A percentile compares a stretch with the other conserved stretches of the same genome.
These are phyloP conservation scores for Rhamnusium bicolor DNA, from an alignment of 2,888 invertebrate species.

Conservation along the genomic window DNA sequence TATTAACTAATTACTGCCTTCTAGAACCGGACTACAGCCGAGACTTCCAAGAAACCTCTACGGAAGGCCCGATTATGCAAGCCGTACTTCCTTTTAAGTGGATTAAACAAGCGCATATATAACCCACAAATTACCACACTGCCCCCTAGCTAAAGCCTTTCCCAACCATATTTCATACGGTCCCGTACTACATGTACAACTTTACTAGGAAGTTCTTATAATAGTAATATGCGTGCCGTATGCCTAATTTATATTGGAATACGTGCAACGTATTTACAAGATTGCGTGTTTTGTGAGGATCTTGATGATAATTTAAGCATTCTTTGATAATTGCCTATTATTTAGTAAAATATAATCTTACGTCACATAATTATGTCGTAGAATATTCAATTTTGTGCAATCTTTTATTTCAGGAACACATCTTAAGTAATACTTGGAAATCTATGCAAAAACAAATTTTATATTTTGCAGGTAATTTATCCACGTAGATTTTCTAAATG, in stretches of 20 bases:
- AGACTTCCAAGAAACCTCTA: slow-evolving; percentile 17
- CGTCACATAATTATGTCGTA: background rate
- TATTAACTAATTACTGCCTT: too few relatives aligned
- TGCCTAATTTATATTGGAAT: slow-evolving; percentile 38
- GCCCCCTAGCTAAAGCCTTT: slow-evolving; percentile 32
- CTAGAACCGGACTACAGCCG: slow-evolving; percentile 9
- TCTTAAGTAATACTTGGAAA: too few relatives aligned
- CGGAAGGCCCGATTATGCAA: slow-evolving; percentile 38
- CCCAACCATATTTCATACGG: slow-evolving; percentile 16
- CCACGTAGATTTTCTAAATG: too few relatives aligned
- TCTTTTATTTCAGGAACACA: too few relatives aligned
- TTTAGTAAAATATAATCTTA: background rate
- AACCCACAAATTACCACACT: slow-evolving; percentile 39
- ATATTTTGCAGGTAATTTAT: too few relatives aligned
- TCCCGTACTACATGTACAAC: slow-evolving; percentile 11
- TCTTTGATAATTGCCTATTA: background rate
- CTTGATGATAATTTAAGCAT: slow-evolving; percentile 14
- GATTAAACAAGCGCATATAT: slow-evolving; percentile 44
- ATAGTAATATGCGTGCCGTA: slow-evolving; percentile 40
- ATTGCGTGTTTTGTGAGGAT: slow-evolving; percentile 37
- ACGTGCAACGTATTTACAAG: slow-evolving; percentile 37
- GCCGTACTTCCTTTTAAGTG: slow-evolving; percentile 43
- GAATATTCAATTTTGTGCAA: background rate
- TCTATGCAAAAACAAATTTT: too few relatives aligned
- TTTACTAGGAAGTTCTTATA: slow-evolving; percentile 34